Base-by-base conservation (phyloP, 2,888 invertebrate genomes). In the Dione vanillae region DNA sequence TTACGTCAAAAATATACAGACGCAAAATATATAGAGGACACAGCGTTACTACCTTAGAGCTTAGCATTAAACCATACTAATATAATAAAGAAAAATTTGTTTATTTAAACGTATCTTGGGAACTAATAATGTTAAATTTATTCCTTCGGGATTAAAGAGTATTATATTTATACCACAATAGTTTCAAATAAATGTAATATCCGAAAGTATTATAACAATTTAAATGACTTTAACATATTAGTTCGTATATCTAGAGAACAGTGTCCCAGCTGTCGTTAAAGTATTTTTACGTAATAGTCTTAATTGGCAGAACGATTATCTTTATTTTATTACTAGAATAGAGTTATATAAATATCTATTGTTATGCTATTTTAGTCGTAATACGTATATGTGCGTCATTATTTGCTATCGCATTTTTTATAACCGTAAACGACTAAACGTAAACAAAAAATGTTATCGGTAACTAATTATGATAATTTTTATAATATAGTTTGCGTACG, bases 371-470 rank as follows among this genome's bases (percentile, higher is more conserved):
- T 52, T 35, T n/a, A 1, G n/a, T 54, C n/a, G 37, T 37, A n/a
- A 54, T 0, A 1, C 35, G n/a, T 10, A 35, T 76, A 73, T n/a
- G n/a, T n/a, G n/a, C 68, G 52, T 52, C 27, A 20, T 41, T 20
- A 37, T 41, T 43, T 12, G 3, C 19, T 59, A 59, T 41, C 58
- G 20, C 41, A 59, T 40, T 41, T 41, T 59, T 12, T 3, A 14
- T 56, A 41, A 59, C 9, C 41, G 9, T 35, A 35, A n/a, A n/a
- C n/a, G n/a, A 52, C 7, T 9, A n/a, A n/a, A n/a, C n/a, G 11
- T 59, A 2, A 20, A 59, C 11, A 41, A 20, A 58, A 12, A 12
- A 9, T 43, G 12, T 43, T 59, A 59, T 59, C 58, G 41, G 14
- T 8, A 8, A 19, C 41, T 6, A 41, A 41, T 19, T 16, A 58